These are phyloP conservation scores for Volucella bombylans DNA, from an alignment of 2,888 invertebrate genomes.

Conservation along the genomic window DNA sequence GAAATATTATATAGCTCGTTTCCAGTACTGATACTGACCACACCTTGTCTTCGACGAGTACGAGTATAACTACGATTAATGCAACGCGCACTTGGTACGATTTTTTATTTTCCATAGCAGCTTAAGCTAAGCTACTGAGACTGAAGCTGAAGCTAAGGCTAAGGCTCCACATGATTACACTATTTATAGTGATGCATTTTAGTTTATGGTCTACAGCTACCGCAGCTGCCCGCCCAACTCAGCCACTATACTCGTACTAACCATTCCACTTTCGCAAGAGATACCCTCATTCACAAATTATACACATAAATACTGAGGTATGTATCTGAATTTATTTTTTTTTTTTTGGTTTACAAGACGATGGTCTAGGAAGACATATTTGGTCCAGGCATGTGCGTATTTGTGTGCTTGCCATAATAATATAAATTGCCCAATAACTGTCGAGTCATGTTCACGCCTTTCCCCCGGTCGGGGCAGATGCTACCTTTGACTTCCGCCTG, in stretches of 20 bases:
- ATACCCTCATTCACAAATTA: constrained; percentile 72
- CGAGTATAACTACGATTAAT: not conserved
- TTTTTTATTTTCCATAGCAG: constrained; percentile 69
- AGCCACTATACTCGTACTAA: constrained; percentile 57
- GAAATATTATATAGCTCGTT: constrained; percentile 73
- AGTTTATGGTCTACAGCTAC: constrained; percentile 74
- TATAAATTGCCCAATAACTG: constrained; percentile 48
- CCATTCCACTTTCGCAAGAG: constrained; percentile 71
- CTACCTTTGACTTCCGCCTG: constrained; percentile 3
- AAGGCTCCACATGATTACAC: constrained; percentile 73
- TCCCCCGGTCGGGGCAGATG: constrained; percentile 26
- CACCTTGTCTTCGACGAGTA: constrained; percentile 72
- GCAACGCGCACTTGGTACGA: constrained; percentile 70
- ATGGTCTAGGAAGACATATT: constrained; percentile 42
- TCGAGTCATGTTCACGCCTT: constrained; percentile 50
- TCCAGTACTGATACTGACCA: constrained; percentile 73
- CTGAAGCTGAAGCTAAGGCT: constrained; percentile 20
- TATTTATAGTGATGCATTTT: constrained; percentile 74
- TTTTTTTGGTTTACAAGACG: constrained; percentile 23
- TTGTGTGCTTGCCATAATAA: constrained; percentile 22
- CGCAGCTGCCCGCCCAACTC: constrained; percentile 73
- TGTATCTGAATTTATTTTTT: constrained; percentile 42
- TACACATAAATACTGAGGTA: constrained; percentile 69
- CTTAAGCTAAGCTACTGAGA: constrained; percentile 28
- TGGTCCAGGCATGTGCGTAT: constrained; percentile 29